These are phyloP conservation scores for Ectobius pallidus DNA, from an alignment of 2,888 invertebrate genomes.

Conservation along the genomic window DNA sequence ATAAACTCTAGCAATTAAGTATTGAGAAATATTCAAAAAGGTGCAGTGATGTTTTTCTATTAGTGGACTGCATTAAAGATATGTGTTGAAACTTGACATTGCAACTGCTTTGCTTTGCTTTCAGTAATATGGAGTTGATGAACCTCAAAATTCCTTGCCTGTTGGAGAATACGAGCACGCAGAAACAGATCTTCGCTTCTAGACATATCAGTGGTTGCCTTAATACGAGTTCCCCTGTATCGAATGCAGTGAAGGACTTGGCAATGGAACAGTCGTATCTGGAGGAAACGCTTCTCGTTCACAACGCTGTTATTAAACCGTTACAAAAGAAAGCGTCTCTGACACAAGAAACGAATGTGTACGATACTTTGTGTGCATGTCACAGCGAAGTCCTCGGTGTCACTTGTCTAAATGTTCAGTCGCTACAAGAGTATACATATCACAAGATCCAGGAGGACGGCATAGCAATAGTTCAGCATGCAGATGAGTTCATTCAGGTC, in stretches of 20 bases:
- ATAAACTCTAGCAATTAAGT: too few relatives aligned
- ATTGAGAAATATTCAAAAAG: too few relatives aligned
- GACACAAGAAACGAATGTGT: conserved; percentile 63
- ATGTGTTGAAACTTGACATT: too few relatives aligned
- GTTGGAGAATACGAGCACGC: neutral
- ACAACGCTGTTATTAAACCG: conserved; percentile 67
- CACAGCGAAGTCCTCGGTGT: conserved; percentile 73
- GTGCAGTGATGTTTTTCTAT: too few relatives aligned
- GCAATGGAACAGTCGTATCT: conserved; percentile 63
- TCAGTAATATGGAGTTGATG: neutral
- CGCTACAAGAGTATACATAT: conserved; percentile 70
- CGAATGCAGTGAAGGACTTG: conserved; percentile 38
- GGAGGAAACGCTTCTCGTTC: conserved; percentile 69
- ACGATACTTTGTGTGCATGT: conserved; percentile 68
- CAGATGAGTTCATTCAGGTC: conserved; percentile 73
- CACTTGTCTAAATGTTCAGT: conserved; percentile 65
- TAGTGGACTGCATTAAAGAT: too few relatives aligned
- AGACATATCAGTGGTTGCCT: conserved; percentile 36
- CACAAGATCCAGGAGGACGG: conserved; percentile 69
- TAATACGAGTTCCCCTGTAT: conserved; percentile 12
- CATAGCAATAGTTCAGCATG: conserved; percentile 70
- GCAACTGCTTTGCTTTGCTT: too few relatives aligned
- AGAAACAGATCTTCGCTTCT: conserved; percentile 38
- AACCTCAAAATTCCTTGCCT: neutral
- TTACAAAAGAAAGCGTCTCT: conserved; percentile 68